Base-by-base conservation (phyloP, 1,140 invertebrate species). In the Penaeus chinensis region DNA sequence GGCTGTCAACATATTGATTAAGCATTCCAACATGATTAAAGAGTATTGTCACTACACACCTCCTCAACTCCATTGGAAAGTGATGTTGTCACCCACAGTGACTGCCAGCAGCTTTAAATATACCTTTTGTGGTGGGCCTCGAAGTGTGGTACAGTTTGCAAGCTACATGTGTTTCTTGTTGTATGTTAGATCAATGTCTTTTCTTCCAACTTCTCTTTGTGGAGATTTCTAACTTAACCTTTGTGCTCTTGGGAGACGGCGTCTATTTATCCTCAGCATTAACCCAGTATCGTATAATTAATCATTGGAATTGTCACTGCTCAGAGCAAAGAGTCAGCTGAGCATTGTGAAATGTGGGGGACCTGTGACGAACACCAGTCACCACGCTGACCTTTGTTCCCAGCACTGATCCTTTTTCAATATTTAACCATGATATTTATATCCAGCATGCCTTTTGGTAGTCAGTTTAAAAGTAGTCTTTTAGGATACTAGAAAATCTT, bases 171-270 rank as follows among this genome's bases (percentile, higher is more conserved):
- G 47, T 79, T 79, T 19, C 47, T 27, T 60, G 47, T 60, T 79
- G 47, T 79, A 24, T 79, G 7, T 60, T 79, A 79, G 77, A 61
- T 79, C 61, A 60, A 13, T 79, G 77, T 79, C 77, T 78, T 47
- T 47, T 78, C 76, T 79, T 79, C 77, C 54, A 24, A 10, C 22
- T 78, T 47, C 42, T 78, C 54, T 47, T 24, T 78, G 37, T 78
- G 76, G 32, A 78, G n/a, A 42, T 78, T 78, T 78, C 76, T 78
- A 54, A 78, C 76, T 60, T 79, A 54, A 79, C 42, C 47, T 79
- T 60, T 60, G 54, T 54, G 27, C 47, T n/a, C 61, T 47, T 79
- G 77, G 77, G 77, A 79, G 77, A 79, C 77, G 76, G 76, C n/a
- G 37, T 78, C 54, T 79, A 60, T 79, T 79, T 79, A 79, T 47